Evolutionary conservation across 2,888 invertebrate genomes (phyloP), one percentile per base, ranked within the genome.

Genomic region (Pammene fasciana): DNA sequence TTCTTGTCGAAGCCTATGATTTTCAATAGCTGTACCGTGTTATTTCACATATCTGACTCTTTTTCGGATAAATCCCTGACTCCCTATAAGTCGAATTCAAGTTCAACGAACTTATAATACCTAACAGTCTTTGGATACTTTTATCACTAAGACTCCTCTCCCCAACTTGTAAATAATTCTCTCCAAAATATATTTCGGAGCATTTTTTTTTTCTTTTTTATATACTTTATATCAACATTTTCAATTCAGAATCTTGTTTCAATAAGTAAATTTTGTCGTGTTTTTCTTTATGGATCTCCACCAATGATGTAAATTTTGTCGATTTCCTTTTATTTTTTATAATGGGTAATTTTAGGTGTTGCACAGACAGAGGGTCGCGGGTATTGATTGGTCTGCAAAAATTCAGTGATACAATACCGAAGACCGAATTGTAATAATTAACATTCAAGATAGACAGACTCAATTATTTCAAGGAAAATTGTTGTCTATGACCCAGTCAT

Each of bases 151-250:
- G 92, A 92, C 92, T 87, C 86, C 84, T 85, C 84, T 80, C 85
- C 82, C 84, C 86, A 83, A 79, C 80, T 86, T 92, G 91, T 92
- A 92, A 92, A 92, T 91, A 92, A 86, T 86, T 88, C 87, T 86
- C 91, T 86, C 91, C 90, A 91, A 92, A 92, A 91, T 90, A 92
- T 88, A 89, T 89, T 90, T 89, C 87, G 90, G 89, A 90, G 91
- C 82, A 86, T 81, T 78, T 79, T 78, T 75, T 83, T 86, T 75
- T 75, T 83, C 86, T 75, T 34, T n/a, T 75, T 83, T 82, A 82
- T 79, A 79, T 83, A 79, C 82, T 84, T 84, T 84, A 85, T 82
- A 84, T 84, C 84, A 84, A 84, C 82, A 82, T 73, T 78, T 14
- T 77, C 80, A 68, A 68, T 68, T 68, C 68, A 65, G 68, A 68